Evolutionary conservation across 2,888 invertebrate species (phyloP), one percentile per base, ranked within the genome.

Genomic region (Dasysyrphus tricinctus): DNA sequence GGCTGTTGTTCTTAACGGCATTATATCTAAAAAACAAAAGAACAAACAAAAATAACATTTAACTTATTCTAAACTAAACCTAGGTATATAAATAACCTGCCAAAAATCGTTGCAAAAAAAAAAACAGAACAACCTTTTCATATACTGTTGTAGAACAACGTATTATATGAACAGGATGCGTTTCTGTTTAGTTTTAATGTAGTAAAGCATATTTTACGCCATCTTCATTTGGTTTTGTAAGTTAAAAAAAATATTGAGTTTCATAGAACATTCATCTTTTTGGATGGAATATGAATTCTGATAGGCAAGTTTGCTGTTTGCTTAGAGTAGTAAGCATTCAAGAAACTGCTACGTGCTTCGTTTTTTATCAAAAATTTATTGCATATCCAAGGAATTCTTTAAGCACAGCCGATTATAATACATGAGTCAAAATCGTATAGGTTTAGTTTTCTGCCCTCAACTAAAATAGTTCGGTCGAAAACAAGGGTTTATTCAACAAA

Each of bases 141-240:
- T 83, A 83, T 67, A 67, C 6, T 86, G 75, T 57, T 59, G 59
- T 34, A 19, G 3, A 14, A 74, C 88, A 54, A 67, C 34, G 39
- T 9, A 5, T 1, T 34, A 44, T 80, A 89, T 91, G 91, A 92
- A 91, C 90, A 89, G 89, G 90, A 90, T 89, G 90, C 88, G 88
- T 19, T 90, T 90, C 91, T 91, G 90, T 90, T 91, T 90, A 83
- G 88, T 74, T 85, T 89, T 82, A 91, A 91, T 92, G 92, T 92
- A 92, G 92, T 92, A 92, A 91, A 92, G 92, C 92, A 92, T 92
- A 92, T 91, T 91, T 92, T 92, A 92, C 91, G 91, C 92, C 92
- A 92, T 92, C 91, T 92, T 89, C 34, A 65, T 85, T 88, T 49
- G 78, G 73, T 81, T 63, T 77, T 59, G 42, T 37, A 11, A 29